phyloP scores from a whole-genome alignment of 1,140 invertebrate genomes.

The Trinorchestia longiramus region DNA sequence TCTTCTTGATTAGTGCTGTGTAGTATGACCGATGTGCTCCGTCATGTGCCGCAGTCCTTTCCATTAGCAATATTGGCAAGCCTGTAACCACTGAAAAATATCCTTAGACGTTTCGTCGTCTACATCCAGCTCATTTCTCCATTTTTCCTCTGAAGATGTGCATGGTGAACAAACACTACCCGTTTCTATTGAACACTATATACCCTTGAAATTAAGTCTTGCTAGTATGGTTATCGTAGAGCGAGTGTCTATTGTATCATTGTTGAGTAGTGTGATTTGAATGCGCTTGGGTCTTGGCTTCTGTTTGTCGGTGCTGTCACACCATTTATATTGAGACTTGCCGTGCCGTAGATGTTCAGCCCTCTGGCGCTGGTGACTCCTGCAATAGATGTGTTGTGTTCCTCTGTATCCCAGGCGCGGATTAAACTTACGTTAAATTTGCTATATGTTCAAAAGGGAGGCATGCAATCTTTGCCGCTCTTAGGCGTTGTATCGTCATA shows the following conservation, averaged over 20 bases:
- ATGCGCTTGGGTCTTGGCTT: not conserved
- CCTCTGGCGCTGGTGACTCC: not conserved
- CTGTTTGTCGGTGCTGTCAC: not conserved
- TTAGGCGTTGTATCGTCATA: not conserved
- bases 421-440: not conserved
- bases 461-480: not conserved
- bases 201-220: conserved; percentile 16
- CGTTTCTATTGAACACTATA: conserved; percentile 13
- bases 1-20: not conserved
- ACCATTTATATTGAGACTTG: not conserved
- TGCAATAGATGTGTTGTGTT: not conserved
- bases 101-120: not conserved
- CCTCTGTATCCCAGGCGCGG: not conserved
- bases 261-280: conserved; percentile 7
- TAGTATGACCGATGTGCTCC: not conserved
- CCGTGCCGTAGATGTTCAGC: not conserved
- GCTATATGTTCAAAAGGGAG: conserved; percentile 11
- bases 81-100: not conserved
- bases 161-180: conserved; percentile 17
- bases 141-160: not conserved
- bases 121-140: not conserved
- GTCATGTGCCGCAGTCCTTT: not conserved
- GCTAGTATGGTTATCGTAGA: conserved; percentile 14
- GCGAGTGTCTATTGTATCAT: conserved; percentile 24
- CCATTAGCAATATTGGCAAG: not conserved